These are phyloP conservation scores for Falco rusticolus DNA, from an alignment of 2,797 vertebrate genomes.

Conservation along the genomic window DNA sequence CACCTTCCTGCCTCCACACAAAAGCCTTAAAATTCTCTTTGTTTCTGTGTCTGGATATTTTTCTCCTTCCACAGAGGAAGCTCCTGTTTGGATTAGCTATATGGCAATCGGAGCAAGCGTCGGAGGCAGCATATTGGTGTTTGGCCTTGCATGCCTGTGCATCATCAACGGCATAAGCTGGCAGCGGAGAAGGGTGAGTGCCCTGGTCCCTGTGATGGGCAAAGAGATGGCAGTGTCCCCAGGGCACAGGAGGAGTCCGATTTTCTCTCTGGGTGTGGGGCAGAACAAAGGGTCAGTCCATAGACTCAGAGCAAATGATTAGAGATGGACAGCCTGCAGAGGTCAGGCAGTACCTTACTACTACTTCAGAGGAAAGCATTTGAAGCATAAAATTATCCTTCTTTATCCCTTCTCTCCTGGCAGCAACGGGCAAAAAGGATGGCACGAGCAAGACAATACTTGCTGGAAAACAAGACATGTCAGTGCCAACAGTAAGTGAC, in stretches of 20 bases:
- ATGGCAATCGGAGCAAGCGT: background rate
- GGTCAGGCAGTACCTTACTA: background rate
- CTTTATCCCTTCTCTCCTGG: conserved; percentile 51
- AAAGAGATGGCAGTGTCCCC: background rate
- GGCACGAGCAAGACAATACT: conserved; percentile 70
- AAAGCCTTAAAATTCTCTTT: background rate
- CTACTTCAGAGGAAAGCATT: background rate
- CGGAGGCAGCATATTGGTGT: background rate
- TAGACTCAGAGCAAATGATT: background rate
- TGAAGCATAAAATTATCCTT: background rate
- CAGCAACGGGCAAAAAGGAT: conserved; percentile 70
- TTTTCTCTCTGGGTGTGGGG: background rate
- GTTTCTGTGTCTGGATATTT: background rate
- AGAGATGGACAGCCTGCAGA: background rate
- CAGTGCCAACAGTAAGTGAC: conserved; percentile 75
- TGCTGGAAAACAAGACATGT: conserved; percentile 79
- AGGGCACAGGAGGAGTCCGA: background rate
- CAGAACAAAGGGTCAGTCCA: background rate
- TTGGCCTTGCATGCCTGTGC: conserved; percentile 15
- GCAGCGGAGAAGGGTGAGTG: conserved; percentile 71
- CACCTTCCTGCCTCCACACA: background rate
- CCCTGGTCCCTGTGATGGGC: background rate
- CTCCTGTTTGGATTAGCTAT: background rate
- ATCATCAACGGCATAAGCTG: background rate
- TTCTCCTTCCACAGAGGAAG: conserved; percentile 1